A percentile compares a stretch with the other conserved stretches of the same genome.
Conservation (phyloP, 2,113 vertebrate species). For the Dipodomys merriami region DNA sequence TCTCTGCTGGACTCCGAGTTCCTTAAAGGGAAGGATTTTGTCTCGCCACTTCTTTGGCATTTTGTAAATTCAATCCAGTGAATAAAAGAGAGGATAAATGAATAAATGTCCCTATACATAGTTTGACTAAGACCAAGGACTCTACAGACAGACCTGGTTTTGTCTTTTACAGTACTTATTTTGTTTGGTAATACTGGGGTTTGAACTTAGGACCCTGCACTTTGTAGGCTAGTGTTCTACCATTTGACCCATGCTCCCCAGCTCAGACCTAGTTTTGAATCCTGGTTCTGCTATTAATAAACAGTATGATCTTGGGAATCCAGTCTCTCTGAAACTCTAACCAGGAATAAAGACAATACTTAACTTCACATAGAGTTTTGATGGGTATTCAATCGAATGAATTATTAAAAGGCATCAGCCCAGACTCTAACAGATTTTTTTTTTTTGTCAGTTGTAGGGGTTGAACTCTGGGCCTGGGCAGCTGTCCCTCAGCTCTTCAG, state of each 20-base stretch:
- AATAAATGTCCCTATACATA: not conserved
- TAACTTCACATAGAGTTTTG: not conserved
- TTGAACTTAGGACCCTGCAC: too few relatives aligned
- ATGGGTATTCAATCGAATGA: conserved; percentile 9
- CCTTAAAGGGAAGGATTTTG: not conserved
- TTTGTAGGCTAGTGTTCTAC: too few relatives aligned
- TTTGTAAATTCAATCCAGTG: not conserved
- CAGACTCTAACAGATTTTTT: not conserved
- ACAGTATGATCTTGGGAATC: not conserved
- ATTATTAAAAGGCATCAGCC: not conserved
- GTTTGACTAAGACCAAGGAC: not conserved
- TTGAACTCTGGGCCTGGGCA: too few relatives aligned
- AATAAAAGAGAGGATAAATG: conserved; percentile 15
- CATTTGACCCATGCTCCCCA: not conserved
- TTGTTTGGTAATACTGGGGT: too few relatives aligned
- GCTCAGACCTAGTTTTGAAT: not conserved
- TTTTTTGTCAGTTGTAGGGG: too few relatives aligned
- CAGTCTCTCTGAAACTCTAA: not conserved
- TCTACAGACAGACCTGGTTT: not conserved
- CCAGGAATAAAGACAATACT: not conserved
- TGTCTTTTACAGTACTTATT: too few relatives aligned
- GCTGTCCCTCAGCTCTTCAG: too few relatives aligned
- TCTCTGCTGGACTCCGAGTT: conserved; percentile 5
- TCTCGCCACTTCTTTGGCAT: not conserved
- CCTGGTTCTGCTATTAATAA: not conserved